Evolutionary conservation across 2,888 invertebrate species (phyloP), one percentile per base, ranked within the genome.

Genomic region (Caenorhabditis virilis): DNA sequence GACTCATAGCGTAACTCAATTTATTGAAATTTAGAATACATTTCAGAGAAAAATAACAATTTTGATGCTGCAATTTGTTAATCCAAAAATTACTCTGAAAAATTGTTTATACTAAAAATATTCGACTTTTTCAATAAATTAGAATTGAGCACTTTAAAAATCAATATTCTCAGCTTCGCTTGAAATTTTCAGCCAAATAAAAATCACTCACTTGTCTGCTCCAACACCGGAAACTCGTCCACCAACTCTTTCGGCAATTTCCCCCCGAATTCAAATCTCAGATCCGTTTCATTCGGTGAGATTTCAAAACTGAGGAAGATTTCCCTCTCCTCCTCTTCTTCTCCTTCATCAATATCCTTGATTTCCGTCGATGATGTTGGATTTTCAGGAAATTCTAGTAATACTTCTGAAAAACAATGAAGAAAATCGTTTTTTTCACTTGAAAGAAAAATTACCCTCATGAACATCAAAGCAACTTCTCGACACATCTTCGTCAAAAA

Each of bases 151-250:
- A 43, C 22, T 30, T 46, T 30, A 11, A 9, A n/a, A n/a, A n/a
- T n/a, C n/a, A n/a, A n/a, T n/a, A n/a, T n/a, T n/a, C n/a, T n/a
- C n/a, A n/a, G n/a, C n/a, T n/a, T n/a, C n/a, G n/a, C n/a, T n/a
- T n/a, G n/a, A n/a, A n/a, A n/a, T n/a, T n/a, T n/a, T n/a, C n/a
- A n/a, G n/a, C n/a, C 4, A 38, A 50, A 49, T 23, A 15, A 18
- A 18, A 42, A 30, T 33, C 22, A 30, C 51, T 51, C 11, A 64
- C 64, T 46, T n/a, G 64, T 64, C 2, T 54, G 43, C 16, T 64
- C 64, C 11, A 64, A 38, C 16, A 23, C 48, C 7, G 64, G 64
- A 45, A 59, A 64, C 9, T 59, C 33, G 5, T 45, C 51, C 9
- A 42, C 41, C 5, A 64, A 45, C 20, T 47, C 42, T 3, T 7